phyloP scores from a whole-genome alignment of 2,113 vertebrate genomes.

The Ahaetulla prasina region DNA sequence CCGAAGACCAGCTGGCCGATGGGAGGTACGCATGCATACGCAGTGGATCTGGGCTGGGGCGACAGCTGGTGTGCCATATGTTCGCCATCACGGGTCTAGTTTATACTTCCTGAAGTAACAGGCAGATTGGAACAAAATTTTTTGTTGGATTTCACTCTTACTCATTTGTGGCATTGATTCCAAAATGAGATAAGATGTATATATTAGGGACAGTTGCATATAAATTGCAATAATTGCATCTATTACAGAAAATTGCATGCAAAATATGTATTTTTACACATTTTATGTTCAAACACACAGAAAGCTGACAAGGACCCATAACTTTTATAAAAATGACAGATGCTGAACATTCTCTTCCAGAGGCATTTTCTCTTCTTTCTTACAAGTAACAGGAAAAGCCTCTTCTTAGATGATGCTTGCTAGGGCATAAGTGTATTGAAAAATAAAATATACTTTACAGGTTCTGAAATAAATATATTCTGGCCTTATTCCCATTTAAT shows the following conservation, averaged over 20 bases:
- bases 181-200: not conserved
- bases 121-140: not conserved
- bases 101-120: not conserved
- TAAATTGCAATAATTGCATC: no score
- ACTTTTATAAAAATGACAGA: not conserved
- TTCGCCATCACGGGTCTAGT: no score
- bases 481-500: not conserved
- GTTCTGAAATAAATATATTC: not conserved
- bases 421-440: not conserved
- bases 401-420: not conserved
- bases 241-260: not conserved
- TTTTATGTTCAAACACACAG: not conserved
- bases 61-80: no score
- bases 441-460: no score
- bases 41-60: no score
- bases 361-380: not conserved
- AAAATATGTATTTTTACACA: not conserved
- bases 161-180: not conserved
- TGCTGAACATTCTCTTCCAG: not conserved
- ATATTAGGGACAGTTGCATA: not conserved
- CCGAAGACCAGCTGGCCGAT: no score
- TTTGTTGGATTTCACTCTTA: not conserved
- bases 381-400: not conserved
- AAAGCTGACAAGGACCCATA: not conserved
- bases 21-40: no score